phyloP scores from a whole-genome alignment of 1,140 invertebrate species.

The Acarapis woodi region DNA sequence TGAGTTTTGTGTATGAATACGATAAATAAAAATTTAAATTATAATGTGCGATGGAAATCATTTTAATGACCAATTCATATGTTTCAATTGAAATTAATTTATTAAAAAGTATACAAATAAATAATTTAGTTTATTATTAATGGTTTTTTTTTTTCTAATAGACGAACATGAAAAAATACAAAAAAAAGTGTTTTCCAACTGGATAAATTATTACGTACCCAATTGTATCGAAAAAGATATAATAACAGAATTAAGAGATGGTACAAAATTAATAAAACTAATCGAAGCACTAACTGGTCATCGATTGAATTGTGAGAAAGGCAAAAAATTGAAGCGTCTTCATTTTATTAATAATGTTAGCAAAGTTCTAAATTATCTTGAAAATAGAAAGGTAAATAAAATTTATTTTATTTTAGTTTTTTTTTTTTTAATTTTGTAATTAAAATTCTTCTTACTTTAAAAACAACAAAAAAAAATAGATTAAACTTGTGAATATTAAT shows the following conservation, averaged over 20 bases:
- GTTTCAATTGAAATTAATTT: no score
- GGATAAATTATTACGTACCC: conserved; percentile 3
- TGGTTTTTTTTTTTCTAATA: background rate
- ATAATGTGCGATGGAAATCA: no score
- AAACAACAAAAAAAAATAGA: conserved; percentile 22
- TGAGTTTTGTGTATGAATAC: no score
- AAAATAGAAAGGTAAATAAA: conserved; percentile 1
- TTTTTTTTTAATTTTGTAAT: conserved; percentile 12
- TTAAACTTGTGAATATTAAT: conserved; percentile 97
- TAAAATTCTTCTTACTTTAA: background rate
- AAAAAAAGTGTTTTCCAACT: conserved; percentile 2
- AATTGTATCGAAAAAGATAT: conserved; percentile 1
- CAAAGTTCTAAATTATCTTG: conserved; percentile 1
- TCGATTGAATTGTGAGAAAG: no score
- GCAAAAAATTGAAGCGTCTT: background rate
- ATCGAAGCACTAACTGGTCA: conserved; percentile 3
- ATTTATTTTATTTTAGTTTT: conserved; percentile 7
- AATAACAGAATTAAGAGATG: conserved; percentile 1
- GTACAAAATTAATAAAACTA: conserved; percentile 1
- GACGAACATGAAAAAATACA: conserved; percentile 4
- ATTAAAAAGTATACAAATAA: no score
- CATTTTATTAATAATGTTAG: conserved; percentile 5
- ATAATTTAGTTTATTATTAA: no score
- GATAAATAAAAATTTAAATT: no score
- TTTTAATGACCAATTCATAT: no score